Evolutionary conservation across 2,888 invertebrate genomes (phyloP), one percentile per base, ranked within the genome.

Genomic region (Uropetala carovei): DNA sequence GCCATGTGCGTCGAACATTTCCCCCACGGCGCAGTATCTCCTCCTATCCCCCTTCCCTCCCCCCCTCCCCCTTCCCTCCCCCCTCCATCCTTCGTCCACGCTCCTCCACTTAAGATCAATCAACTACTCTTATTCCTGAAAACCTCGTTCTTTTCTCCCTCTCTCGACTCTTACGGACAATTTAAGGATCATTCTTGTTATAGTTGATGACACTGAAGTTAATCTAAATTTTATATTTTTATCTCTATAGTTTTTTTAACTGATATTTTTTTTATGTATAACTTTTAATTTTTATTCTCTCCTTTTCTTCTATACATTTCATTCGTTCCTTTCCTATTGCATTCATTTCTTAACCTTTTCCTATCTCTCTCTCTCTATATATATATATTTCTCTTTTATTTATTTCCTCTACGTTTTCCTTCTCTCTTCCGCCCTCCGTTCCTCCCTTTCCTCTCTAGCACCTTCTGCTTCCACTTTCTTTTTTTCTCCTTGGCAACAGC

Each of bases 311-410:
- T 64, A 7, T 13, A 5, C 18, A 8, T 10, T 10, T 27, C 89
- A 64, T 68, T 64, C 18, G 7, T 30, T 13, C 5, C 64, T 27
- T 43, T 43, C 64, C 7, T n/a, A 30, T 13, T 64, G 43, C 22
- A 60, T 89, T 68, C 18, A 43, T n/a, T 43, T 64, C 43, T 60
- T 89, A 60, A 60, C 30, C 89, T n/a, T 89, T 43, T 43, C 89
- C 18, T 59, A n/a, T 18, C 30, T 14, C 13, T 9, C 68, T 18
- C 14, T 30, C n/a, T n/a, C n/a, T n/a, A n/a, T n/a, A n/a, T n/a
- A n/a, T n/a, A n/a, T n/a, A n/a, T n/a, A 10, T 22, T 86, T 10
- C 89, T 43, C 43, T 10, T 11, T 14, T 13, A 27, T 22, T 22
- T 22, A n/a, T 75, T 64, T 89, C 10, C 43, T 18, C 30, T 27